These are phyloP conservation scores for Adineta ricciae DNA, from an alignment of 2,888 invertebrate species.

Conservation along the genomic window DNA sequence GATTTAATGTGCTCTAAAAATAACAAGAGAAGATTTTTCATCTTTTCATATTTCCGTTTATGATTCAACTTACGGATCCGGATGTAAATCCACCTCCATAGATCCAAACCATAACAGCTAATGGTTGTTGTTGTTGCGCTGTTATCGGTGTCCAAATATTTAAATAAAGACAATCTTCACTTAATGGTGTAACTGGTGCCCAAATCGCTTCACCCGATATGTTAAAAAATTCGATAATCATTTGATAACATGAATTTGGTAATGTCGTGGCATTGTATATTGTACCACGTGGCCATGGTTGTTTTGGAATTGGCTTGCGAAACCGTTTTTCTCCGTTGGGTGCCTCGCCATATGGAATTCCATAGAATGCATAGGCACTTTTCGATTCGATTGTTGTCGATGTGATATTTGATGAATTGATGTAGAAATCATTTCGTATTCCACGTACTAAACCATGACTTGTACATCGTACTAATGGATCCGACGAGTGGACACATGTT, in stretches of 20 bases:
- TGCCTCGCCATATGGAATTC: conserved; percentile 51
- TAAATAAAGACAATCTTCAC: conserved; percentile 86
- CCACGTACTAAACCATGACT: neutral
- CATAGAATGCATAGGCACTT: conserved; percentile 42
- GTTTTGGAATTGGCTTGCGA: conserved; percentile 41
- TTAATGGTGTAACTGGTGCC: conserved; percentile 81
- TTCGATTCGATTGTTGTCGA: neutral
- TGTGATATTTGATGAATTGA: neutral
- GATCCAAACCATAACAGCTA: conserved; percentile 69
- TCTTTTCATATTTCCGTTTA: neutral
- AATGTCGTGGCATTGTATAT: conserved; percentile 63
- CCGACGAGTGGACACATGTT: neutral
- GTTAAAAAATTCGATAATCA: conserved; percentile 49
- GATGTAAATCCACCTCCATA: conserved; percentile 62
- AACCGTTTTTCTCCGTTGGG: conserved; percentile 57
- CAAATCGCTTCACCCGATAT: conserved; percentile 73
- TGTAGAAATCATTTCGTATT: neutral
- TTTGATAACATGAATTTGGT: conserved; percentile 78
- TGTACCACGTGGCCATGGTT: conserved; percentile 32
- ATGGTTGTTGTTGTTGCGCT: neutral
- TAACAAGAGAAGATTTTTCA: neutral
- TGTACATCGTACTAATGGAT: conserved; percentile 13
- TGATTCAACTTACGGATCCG: conserved; percentile 60
- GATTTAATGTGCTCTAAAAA: conserved; percentile 55
- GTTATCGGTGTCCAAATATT: conserved; percentile 72